Percentiles rank a stretch among this genome's conserved stretches.
Evolutionary conservation across 1,140 invertebrate genomes (phyloP).

Genomic region (Zaprionus inermis): DNA sequence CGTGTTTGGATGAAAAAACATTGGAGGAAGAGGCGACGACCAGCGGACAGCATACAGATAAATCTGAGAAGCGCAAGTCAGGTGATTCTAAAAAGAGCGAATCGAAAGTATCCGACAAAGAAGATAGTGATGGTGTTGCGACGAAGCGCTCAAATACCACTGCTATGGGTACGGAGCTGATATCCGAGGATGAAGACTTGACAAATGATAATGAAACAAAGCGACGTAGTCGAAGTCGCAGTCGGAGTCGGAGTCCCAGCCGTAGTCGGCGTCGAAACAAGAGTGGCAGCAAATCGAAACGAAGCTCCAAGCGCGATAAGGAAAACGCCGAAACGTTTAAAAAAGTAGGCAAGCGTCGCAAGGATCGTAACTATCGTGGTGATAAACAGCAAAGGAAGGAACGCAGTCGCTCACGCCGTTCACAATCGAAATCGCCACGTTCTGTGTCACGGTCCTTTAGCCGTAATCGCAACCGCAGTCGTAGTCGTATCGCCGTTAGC

Average conservation of each 20-base stretch:
- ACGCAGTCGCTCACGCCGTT: constrained; percentile 45
- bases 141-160: constrained; percentile 71
- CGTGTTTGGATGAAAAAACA: constrained; percentile 87
- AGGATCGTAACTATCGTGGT: constrained; percentile 92
- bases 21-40: constrained; percentile 62
- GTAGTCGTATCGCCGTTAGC: background rate
- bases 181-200: constrained; percentile 89
- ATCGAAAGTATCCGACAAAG: constrained; percentile 25
- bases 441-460: constrained; percentile 24
- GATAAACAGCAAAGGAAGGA: constrained; percentile 84
- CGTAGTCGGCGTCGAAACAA: constrained; percentile 41
- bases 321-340: constrained; percentile 88
- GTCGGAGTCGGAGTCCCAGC: constrained; percentile 40
- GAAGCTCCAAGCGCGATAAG: constrained; percentile 62
- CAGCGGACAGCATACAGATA: constrained; percentile 5
- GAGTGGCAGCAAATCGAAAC: constrained; percentile 42
- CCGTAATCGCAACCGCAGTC: constrained; percentile 25
- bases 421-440: constrained; percentile 28
- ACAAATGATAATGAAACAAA: constrained; percentile 64
- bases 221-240: constrained; percentile 55
- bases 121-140: background rate
- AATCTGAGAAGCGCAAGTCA: constrained; percentile 1
- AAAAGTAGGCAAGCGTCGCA: constrained; percentile 91
- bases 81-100: constrained; percentile 15
- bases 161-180: constrained; percentile 89